Conservation (phyloP, 2,113 vertebrate genomes). For the Echinops telfairi region DNA sequence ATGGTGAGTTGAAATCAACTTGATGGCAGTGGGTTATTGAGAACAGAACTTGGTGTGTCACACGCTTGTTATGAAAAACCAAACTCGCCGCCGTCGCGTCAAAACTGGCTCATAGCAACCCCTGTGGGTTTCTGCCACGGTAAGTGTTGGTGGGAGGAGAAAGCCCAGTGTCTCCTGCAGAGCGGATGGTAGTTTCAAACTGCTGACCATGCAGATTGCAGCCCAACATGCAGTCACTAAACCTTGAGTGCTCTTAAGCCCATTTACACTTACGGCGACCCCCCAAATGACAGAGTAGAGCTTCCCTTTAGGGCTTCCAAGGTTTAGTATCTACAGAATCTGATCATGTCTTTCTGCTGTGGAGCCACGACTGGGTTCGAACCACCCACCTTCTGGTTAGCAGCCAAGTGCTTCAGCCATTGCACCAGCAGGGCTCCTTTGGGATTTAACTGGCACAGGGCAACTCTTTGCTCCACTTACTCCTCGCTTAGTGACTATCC, state of each 20-base stretch:
- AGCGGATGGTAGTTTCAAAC: too few species aligned
- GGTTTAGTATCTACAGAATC: not conserved
- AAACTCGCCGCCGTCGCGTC: too few species aligned
- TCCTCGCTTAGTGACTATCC: too few species aligned
- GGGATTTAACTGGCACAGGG: fast-evolving
- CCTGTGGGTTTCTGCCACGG: not conserved
- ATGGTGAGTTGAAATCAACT: not conserved
- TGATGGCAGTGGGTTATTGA: not conserved
- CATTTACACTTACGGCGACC: too few species aligned
- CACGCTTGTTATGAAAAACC: too few species aligned
- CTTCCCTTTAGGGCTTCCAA: not conserved
- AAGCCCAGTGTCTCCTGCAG: too few species aligned
- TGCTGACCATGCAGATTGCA: too few species aligned
- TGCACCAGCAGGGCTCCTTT: not conserved
- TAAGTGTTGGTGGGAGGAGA: not conserved
- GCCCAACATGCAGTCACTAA: too few species aligned
- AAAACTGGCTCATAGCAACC: too few species aligned
- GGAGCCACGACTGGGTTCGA: not conserved
- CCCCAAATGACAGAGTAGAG: not conserved
- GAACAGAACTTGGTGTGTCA: too few species aligned
- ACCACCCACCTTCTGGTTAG: not conserved
- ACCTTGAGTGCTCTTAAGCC: too few species aligned
- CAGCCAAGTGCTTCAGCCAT: not conserved
- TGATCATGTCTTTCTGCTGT: not conserved
- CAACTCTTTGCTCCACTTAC: not conserved